Base-by-base conservation (phyloP, 2,797 vertebrate species). In the Coregonus sp. region DNA sequence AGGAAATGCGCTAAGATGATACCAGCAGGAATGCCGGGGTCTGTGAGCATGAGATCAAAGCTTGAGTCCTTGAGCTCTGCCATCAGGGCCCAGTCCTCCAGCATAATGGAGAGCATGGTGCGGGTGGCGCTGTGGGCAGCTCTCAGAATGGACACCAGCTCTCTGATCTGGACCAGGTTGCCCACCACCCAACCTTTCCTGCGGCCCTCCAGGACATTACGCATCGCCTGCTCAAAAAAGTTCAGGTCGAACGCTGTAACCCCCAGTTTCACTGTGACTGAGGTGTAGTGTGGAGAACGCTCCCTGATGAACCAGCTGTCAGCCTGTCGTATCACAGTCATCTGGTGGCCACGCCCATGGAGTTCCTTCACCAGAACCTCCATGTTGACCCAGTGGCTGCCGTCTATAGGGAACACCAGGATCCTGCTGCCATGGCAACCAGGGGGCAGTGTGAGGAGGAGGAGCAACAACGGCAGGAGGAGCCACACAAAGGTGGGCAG, bases 361-460 rank as follows among this genome's bases (percentile, higher is more conserved):
- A 93, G 85, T 77, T 90, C 83, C 37, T 25, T 47, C 2, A 94
- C 86, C 66, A 93, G 88, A 1, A 91, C 50, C 67, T 78, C 84
- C 91, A 94, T 93, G 85, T 93, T 93, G 74, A 94, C 75, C 92
- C 92, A 94, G 78, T 93, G 93, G 85, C 93, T 94, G 66, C 90
- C 92, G 11, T 92, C 89, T 0, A 91, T 29, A 0, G 91, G 90
- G 5, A 89, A 80, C 0, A 93, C 93, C 72, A 92, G 81, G 56
- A 92, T 93, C 20, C 31, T 92, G 80, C 91, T 87, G 67, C 88
- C 50, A 6, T 73, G 68, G 12, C 86, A 88, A 51, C 15, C 78
- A 91, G 78, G 66, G 85, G 20, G 69, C 74, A 76, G 14, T 89
- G 78, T 0, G 33, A 40, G 20, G 81, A 52, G 61, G 63, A 52